Conservation (phyloP, 2,113 vertebrate species). For the Heptranchias perlo region DNA sequence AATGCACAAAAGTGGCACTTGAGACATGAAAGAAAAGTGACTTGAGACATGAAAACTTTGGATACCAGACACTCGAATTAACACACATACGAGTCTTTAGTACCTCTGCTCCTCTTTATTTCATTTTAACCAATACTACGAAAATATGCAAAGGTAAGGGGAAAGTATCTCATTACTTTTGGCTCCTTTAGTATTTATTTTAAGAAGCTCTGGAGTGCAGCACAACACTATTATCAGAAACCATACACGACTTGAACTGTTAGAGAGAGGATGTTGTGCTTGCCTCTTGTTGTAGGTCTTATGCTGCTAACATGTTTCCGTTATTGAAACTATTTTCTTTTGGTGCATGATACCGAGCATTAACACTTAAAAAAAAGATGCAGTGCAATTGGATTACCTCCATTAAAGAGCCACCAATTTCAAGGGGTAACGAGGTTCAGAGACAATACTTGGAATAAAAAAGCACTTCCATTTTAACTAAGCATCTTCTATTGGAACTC, state of each 20-base stretch:
- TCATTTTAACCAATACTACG: neutral
- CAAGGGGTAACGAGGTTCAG: neutral
- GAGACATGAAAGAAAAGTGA: neutral
- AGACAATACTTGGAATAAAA: neutral
- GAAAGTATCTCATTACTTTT: neutral
- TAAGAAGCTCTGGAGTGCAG: neutral
- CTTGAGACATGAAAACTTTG: neutral
- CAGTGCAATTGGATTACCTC: neutral
- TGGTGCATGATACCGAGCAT: neutral
- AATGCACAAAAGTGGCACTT: neutral
- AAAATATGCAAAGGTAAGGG: neutral
- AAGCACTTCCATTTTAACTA: neutral
- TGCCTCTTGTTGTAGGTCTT: neutral
- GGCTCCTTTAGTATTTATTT: neutral
- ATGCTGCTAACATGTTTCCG: neutral
- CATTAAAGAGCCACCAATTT: neutral
- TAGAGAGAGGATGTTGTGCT: too few species aligned
- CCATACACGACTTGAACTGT: neutral
- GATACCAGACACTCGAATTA: neutral
- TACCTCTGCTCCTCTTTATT: neutral
- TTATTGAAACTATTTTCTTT: neutral
- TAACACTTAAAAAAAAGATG: neutral
- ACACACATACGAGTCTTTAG: neutral
- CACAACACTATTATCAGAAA: neutral
- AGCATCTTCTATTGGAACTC: neutral